Evolutionary conservation across 2,888 invertebrate genomes (phyloP).

Genomic region (Tuta absoluta): DNA sequence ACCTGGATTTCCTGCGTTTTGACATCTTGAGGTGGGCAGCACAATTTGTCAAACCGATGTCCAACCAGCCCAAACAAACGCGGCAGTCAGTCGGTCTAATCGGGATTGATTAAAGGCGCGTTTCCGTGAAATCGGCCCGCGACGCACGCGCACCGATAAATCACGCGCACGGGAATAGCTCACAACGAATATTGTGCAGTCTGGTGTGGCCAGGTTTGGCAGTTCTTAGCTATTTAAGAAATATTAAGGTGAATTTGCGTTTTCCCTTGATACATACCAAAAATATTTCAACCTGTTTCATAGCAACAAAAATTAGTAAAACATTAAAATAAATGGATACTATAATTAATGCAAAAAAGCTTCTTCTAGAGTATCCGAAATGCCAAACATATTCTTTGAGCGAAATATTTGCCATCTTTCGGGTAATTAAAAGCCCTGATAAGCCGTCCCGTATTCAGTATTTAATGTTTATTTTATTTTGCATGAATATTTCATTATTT

Average conservation of each 20-base stretch:
- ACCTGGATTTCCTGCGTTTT: not conserved
- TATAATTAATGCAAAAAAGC: too few relatives aligned
- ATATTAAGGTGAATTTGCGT: not conserved
- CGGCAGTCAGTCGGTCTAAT: slow-evolving; percentile 11
- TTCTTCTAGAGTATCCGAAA: too few relatives aligned
- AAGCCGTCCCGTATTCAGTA: too few relatives aligned
- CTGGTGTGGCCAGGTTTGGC: slow-evolving; percentile 5
- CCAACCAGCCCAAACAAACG: slow-evolving; percentile 4
- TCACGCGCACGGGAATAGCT: slow-evolving; percentile 52
- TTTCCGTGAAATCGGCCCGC: slow-evolving; percentile 50
- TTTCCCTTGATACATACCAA: not conserved
- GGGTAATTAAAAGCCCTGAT: too few relatives aligned
- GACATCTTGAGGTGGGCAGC: not conserved
- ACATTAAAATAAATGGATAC: too few relatives aligned
- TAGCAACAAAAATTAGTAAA: too few relatives aligned
- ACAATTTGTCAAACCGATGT: slow-evolving; percentile 7
- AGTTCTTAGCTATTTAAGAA: not conserved
- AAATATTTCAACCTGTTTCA: too few relatives aligned
- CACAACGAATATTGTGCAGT: slow-evolving; percentile 30
- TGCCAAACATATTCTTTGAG: too few relatives aligned
- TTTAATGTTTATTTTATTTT: too few relatives aligned
- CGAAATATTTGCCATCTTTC: too few relatives aligned
- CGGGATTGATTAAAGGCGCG: slow-evolving; percentile 26
- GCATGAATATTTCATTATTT: too few relatives aligned
- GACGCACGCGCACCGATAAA: slow-evolving; percentile 47